Percentiles rank a stretch among this genome's conserved stretches.
phyloP scores from a whole-genome alignment of 2,888 invertebrate species.

The Noctua pronuba region DNA sequence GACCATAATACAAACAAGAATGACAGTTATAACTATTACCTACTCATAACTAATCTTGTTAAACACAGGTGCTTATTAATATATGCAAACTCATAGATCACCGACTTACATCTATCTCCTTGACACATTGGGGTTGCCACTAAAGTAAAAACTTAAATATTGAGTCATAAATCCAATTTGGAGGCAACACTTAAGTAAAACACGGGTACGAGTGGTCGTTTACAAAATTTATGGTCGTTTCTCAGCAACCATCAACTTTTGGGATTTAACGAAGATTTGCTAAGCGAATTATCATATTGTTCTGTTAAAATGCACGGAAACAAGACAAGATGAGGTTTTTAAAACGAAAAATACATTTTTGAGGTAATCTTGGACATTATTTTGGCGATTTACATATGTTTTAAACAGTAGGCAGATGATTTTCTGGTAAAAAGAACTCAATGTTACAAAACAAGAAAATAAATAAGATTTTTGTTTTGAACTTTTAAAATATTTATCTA shows the following conservation, averaged over 20 bases:
- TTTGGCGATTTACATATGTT: constrained; percentile 40
- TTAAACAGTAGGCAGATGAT: constrained; percentile 15
- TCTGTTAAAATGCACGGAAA: constrained; percentile 24
- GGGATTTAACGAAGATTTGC: constrained; percentile 51
- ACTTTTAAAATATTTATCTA: neutral
- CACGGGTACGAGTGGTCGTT: constrained; percentile 60
- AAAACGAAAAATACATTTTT: constrained; percentile 1
- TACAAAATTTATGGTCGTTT: constrained; percentile 68
- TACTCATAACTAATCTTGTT: constrained; percentile 25
- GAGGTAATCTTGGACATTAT: constrained; percentile 18
- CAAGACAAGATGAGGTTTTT: neutral
- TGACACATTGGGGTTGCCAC: constrained; percentile 66
- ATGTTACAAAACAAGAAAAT: constrained; percentile 5
- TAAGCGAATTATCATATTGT: constrained; percentile 34
- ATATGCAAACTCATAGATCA: constrained; percentile 55
- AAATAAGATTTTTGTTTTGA: constrained; percentile 19
- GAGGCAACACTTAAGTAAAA: constrained; percentile 62
- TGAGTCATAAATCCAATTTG: constrained; percentile 74
- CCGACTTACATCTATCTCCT: constrained; percentile 54
- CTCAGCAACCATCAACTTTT: constrained; percentile 33
- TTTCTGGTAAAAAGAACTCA: neutral
- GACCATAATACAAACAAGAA: neutral
- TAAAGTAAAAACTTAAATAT: constrained; percentile 74
- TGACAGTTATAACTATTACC: constrained; percentile 11
- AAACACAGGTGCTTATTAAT: constrained; percentile 30